Conservation (phyloP, 1,140 invertebrate genomes). For the Drosophila equinoxialis region DNA sequence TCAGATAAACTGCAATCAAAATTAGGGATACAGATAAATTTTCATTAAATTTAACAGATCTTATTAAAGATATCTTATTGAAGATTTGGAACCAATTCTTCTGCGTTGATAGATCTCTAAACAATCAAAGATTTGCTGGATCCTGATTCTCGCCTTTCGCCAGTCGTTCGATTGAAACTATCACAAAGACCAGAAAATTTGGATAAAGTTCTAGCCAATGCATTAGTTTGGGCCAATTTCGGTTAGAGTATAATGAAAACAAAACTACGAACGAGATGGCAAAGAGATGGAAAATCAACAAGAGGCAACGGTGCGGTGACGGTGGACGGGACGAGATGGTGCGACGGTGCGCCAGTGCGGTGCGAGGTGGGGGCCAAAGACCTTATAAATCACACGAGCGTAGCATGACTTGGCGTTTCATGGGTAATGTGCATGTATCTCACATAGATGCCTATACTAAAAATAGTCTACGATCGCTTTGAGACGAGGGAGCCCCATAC, state of each 20-base stretch:
- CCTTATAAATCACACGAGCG: constrained; percentile 81
- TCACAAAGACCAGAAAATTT: too few relatives aligned
- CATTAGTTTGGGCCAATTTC: background rate
- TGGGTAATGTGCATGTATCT: constrained; percentile 33
- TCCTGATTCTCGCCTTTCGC: too few relatives aligned
- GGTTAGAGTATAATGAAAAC: constrained; percentile 17
- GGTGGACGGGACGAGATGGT: too few relatives aligned
- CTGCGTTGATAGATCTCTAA: too few relatives aligned
- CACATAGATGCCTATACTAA: constrained; percentile 54
- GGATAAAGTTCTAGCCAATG: too few relatives aligned
- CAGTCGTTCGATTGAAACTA: too few relatives aligned
- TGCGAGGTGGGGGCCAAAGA: constrained; percentile 61
- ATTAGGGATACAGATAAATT: too few relatives aligned
- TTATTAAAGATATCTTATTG: too few relatives aligned
- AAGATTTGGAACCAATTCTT: too few relatives aligned
- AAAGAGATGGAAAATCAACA: constrained; percentile 11
- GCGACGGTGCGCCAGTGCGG: background rate
- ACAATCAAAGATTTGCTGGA: too few relatives aligned
- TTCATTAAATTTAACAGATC: too few relatives aligned
- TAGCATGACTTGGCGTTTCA: constrained; percentile 74
- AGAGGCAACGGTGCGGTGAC: background rate
- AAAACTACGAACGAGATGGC: constrained; percentile 39
- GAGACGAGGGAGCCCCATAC: constrained; percentile 34
- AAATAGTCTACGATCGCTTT: constrained; percentile 53
- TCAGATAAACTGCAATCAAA: too few relatives aligned